phyloP scores from a whole-genome alignment of 2,888 invertebrate genomes.

The Trichogramma evanescens region DNA sequence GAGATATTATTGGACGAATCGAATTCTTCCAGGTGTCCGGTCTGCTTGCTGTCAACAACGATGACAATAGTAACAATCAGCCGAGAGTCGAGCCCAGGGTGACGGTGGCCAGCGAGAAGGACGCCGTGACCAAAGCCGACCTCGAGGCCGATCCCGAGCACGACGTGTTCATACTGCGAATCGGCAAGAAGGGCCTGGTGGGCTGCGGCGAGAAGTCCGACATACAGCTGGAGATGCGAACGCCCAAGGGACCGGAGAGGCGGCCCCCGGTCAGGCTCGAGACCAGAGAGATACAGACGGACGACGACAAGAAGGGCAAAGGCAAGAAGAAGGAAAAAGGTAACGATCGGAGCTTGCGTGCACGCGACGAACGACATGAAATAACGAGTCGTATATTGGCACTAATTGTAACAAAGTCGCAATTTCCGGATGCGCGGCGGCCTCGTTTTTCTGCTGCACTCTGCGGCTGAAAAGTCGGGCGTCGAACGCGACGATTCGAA shows the following conservation, averaged over 20 bases:
- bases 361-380: not conserved
- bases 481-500: too few species aligned
- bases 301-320: constrained; percentile 4
- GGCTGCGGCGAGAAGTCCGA: constrained; percentile 64
- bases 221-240: constrained; percentile 66
- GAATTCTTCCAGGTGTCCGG: constrained; percentile 29
- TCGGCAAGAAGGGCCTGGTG: constrained; percentile 66
- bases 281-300: constrained; percentile 62
- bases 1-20: not conserved
- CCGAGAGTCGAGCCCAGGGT: constrained; percentile 27
- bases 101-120: constrained; percentile 31
- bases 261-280: constrained; percentile 55
- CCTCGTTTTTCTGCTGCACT: too few species aligned
- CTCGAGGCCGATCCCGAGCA: constrained; percentile 56
- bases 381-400: not conserved
- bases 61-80: constrained; percentile 21
- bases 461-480: too few species aligned
- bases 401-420: too few species aligned
- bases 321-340: constrained; percentile 11
- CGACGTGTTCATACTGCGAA: constrained; percentile 65
- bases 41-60: constrained; percentile 27
- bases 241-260: constrained; percentile 61
- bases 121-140: constrained; percentile 16
- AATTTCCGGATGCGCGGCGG: too few species aligned
- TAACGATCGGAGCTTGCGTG: too few species aligned